These are phyloP conservation scores for Camelus bactrianus DNA, from an alignment of 2,113 vertebrate species.

Conservation along the genomic window DNA sequence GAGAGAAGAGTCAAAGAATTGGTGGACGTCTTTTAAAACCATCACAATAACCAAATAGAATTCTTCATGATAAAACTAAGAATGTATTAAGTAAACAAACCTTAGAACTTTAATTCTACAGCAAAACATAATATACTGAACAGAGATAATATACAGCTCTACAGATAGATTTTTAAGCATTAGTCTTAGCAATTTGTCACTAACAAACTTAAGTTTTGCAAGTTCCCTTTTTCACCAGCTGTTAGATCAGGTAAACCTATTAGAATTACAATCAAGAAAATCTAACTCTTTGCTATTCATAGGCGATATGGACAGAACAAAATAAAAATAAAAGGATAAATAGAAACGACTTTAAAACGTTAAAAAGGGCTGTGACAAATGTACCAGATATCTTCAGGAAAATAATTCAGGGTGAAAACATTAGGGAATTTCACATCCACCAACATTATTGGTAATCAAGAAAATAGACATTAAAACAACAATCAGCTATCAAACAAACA, in stretches of 20 bases:
- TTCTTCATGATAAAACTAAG: constrained; percentile 15
- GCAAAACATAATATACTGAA: not conserved
- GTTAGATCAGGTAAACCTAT: not conserved
- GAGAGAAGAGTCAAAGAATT: not conserved
- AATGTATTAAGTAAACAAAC: not conserved
- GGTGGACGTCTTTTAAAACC: not conserved
- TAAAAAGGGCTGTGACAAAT: constrained; percentile 11
- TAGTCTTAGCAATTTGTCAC: not conserved
- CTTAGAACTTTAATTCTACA: not conserved
- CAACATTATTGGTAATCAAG: not conserved
- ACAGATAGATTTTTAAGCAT: not conserved
- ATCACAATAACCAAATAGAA: not conserved
- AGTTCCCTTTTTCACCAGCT: not conserved
- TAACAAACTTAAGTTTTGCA: not conserved
- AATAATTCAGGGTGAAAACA: constrained; percentile 1
- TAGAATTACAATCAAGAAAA: not conserved
- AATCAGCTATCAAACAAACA: not conserved
- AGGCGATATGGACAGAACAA: not conserved
- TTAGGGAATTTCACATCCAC: not conserved
- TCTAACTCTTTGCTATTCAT: not conserved
- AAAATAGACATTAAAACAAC: constrained; percentile 27
- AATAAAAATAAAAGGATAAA: not conserved
- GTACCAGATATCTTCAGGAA: not conserved
- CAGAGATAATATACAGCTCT: not conserved
- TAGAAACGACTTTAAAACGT: not conserved